A percentile compares a stretch with the other conserved stretches of the same genome.
Conservation (phyloP, 2,888 invertebrate genomes). For the Dilophus febrilis region DNA sequence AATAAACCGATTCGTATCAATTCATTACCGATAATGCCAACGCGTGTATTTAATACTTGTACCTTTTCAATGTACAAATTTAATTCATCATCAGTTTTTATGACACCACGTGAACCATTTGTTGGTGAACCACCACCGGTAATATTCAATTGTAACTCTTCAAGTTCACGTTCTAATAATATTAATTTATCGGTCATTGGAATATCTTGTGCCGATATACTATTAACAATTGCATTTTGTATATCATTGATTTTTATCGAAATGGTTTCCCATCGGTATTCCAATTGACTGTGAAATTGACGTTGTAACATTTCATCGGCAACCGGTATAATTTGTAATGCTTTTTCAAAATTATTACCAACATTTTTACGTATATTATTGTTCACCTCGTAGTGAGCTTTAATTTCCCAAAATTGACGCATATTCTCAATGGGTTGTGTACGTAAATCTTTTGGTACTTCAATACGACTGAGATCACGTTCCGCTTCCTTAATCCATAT, state of each 20-base stretch:
- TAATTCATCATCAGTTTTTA: conserved; percentile 69
- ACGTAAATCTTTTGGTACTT: conserved; percentile 41
- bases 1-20: conserved; percentile 56
- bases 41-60: conserved; percentile 55
- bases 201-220: conserved; percentile 53
- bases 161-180: conserved; percentile 57
- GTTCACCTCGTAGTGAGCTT: conserved; percentile 72
- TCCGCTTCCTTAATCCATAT: conserved; percentile 60
- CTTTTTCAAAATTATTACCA: conserved; percentile 54
- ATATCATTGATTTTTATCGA: conserved; percentile 45
- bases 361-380: conserved; percentile 60
- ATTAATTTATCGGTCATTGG: conserved; percentile 57
- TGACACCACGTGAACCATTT: conserved; percentile 61
- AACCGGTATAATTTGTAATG: conserved; percentile 60
- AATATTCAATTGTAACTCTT: conserved; percentile 51
- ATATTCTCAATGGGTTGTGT: conserved; percentile 50
- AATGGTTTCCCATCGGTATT: conserved; percentile 56
- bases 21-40: conserved; percentile 66
- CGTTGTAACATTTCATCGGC: conserved; percentile 70
- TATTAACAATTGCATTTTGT: conserved; percentile 48
- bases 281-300: conserved; percentile 58
- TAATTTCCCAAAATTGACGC: conserved; percentile 75
- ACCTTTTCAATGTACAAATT: conserved; percentile 64
- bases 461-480: conserved; percentile 46
- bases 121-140: no score